phyloP scores from a whole-genome alignment of 2,797 vertebrate species.

The Smutsia gigantea region DNA sequence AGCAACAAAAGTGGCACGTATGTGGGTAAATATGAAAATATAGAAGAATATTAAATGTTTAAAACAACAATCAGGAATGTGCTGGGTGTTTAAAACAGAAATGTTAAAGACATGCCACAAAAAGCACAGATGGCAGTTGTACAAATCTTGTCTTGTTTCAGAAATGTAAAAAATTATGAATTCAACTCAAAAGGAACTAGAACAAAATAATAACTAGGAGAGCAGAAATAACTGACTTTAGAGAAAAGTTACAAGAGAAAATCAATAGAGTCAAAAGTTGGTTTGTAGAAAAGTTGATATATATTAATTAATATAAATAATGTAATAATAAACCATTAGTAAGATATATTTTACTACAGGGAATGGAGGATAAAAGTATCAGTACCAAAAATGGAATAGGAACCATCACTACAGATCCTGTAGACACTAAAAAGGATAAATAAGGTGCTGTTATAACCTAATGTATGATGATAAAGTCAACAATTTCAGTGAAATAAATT shows the following conservation, averaged over 20 bases:
- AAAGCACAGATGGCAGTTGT: background rate
- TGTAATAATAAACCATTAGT: background rate
- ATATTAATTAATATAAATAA: background rate
- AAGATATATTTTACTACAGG: background rate
- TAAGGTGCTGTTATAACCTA: background rate
- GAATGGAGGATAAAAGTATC: background rate
- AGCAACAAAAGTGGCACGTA: background rate
- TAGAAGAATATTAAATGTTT: background rate
- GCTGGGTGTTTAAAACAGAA: background rate
- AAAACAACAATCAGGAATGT: background rate
- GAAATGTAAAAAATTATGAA: background rate
- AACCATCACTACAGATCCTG: background rate
- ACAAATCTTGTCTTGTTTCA: background rate
- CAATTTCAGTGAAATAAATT: background rate
- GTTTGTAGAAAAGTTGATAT: background rate
- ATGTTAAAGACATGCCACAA: background rate
- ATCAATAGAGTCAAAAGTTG: background rate
- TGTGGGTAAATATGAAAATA: background rate
- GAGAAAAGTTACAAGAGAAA: background rate
- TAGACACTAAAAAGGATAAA: background rate
- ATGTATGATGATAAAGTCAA: background rate
- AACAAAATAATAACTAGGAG: background rate
- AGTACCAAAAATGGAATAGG: background rate
- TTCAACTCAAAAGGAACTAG: background rate
- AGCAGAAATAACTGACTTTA: background rate